Evolutionary conservation across 2,113 vertebrate species (phyloP).

Genomic region (Gymnogyps californianus): DNA sequence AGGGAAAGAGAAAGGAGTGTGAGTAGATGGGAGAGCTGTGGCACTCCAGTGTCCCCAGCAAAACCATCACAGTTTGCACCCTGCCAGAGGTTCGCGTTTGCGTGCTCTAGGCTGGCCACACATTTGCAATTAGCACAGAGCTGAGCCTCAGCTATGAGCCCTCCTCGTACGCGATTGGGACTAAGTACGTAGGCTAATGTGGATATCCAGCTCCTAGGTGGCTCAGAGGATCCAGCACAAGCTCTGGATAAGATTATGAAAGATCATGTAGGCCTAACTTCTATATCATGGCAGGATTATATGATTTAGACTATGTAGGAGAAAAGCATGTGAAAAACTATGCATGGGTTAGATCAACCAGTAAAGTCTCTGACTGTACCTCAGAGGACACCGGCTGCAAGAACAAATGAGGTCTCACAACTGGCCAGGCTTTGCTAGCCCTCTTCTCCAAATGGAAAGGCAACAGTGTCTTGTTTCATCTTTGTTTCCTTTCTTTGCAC

Average conservation of each 20-base stretch:
- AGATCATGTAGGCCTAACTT: neutral
- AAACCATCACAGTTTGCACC: neutral
- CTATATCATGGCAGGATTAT: neutral
- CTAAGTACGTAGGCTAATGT: rapidly evolving
- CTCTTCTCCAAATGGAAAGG: neutral
- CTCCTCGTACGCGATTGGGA: rapidly evolving
- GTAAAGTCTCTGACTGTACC: neutral
- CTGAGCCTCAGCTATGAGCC: neutral
- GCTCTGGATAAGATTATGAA: neutral
- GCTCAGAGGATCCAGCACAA: neutral
- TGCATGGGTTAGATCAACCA: neutral
- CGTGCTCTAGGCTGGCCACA: rapidly evolving
- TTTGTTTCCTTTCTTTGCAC: neutral
- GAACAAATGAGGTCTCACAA: neutral
- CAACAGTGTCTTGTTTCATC: neutral
- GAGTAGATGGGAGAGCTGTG: neutral
- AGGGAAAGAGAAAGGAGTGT: neutral
- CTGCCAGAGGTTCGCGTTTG: rapidly evolving
- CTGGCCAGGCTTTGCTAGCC: neutral
- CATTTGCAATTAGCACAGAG: neutral
- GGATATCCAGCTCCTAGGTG: neutral
- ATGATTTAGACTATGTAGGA: neutral
- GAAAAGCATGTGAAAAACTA: neutral
- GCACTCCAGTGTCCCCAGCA: neutral
- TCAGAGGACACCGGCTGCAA: neutral